Base-by-base conservation (phyloP, 37 sponge, comb jelly and placozoan genomes). In the Tethya wilhelma region DNA sequence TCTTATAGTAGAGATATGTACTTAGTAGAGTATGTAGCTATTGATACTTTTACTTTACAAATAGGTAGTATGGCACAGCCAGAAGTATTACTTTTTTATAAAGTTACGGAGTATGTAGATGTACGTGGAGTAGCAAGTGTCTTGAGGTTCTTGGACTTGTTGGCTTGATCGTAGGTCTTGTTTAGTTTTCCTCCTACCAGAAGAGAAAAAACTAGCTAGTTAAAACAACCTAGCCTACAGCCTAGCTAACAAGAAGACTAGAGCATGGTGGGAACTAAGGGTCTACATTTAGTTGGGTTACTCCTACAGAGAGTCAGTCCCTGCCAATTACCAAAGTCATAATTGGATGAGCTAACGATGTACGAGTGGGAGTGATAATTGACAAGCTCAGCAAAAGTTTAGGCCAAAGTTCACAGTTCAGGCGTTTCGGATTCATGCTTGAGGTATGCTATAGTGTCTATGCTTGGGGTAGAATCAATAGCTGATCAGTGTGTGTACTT, bases 301-400 rank as follows among this genome's bases (percentile, higher is more conserved):
- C 73, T 73, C 73, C 73, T 55, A 73, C 56, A 43, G 53, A 6
- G 73, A 55, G 73, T 4, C 17, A 73, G 73, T 29, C 73, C 73
- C 73, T 53, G 28, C 44, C 42, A 40, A 69, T 69, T 65, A 65
- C 53, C 14, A 9, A 14, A 49, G 14, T 14, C 53, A 14, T 49
- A 49, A 9, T 14, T 14, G 14, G 53, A 49, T 14, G 14, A 49
- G 53, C n/a, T n/a, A n/a, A n/a, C n/a, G n/a, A n/a, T 19, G 53
- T 49, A 49, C 14, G 53, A 49, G 53, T 49, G 53, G 53, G 53
- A 49, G 53, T 49, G 53, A 49, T 14, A 49, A 19, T 9, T 49
- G 14, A 49, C 9, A 49, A 14, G 53, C n/a, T n/a, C n/a, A n/a
- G 53, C 53, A 49, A 49, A 49, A 49, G 53, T 9, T 49, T 14